Conservation (phyloP, 2,113 vertebrate genomes). For the Uria aalge region DNA sequence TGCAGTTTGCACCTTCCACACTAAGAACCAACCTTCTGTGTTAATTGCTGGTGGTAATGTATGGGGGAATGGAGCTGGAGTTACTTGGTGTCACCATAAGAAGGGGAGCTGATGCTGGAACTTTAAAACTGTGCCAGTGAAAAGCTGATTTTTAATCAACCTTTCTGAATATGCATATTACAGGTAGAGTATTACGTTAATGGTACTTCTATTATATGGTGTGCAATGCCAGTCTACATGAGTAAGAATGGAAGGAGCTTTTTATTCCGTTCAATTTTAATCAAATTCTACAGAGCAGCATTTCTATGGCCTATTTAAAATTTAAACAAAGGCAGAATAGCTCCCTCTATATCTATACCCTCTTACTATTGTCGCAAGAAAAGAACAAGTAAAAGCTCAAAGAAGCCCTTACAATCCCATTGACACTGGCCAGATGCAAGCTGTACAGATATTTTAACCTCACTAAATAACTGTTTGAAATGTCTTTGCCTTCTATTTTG, state of each 20-base stretch:
- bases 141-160: not conserved
- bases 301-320: slow-evolving; percentile 68
- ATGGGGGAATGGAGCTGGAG: not conserved
- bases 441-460: slow-evolving; percentile 66
- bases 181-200: not conserved
- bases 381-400: slow-evolving; percentile 56
- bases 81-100: not conserved
- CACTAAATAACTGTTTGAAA: slow-evolving; percentile 47
- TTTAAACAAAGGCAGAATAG: slow-evolving; percentile 59
- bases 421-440: slow-evolving; percentile 62
- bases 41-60: not conserved
- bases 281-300: slow-evolving; percentile 64
- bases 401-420: slow-evolving; percentile 46
- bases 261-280: slow-evolving; percentile 62
- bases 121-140: not conserved
- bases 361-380: slow-evolving; percentile 49
- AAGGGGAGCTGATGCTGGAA: not conserved
- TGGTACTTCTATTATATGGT: not conserved
- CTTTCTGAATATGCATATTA: not conserved
- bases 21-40: not conserved
- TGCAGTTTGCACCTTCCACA: not conserved
- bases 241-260: slow-evolving; percentile 14
- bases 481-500: slow-evolving; percentile 58
- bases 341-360: slow-evolving; percentile 47
- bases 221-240: not conserved